Conservation (phyloP, 2,113 vertebrate species). For the Aleadryas rufinucha region DNA sequence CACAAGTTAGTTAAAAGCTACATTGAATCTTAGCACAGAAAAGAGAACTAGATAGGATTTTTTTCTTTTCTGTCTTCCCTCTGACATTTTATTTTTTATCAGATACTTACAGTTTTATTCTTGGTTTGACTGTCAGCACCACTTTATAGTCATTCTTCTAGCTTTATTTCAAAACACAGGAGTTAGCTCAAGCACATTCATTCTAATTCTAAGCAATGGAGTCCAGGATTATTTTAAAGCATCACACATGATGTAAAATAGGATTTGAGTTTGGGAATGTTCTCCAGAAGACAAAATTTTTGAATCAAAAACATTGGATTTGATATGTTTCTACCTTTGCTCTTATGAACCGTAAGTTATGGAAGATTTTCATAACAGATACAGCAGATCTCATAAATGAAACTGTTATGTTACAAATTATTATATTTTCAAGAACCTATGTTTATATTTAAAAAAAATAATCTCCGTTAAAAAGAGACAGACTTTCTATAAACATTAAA, state of each 20-base stretch:
- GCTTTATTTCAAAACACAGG: not conserved
- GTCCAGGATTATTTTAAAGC: not conserved
- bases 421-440: slow-evolving; percentile 50
- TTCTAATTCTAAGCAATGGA: not conserved
- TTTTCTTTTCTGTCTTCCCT: not conserved
- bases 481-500: not conserved
- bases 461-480: not conserved
- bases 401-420: slow-evolving; percentile 45
- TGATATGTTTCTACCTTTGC: slow-evolving; percentile 38
- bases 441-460: not conserved
- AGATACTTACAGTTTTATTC: not conserved
- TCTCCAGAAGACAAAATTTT: slow-evolving; percentile 45
- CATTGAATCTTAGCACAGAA: not conserved
- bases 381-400: slow-evolving; percentile 53
- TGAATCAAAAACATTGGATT: slow-evolving; percentile 57
- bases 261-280: slow-evolving; percentile 34
- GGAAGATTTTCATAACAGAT: slow-evolving; percentile 46
- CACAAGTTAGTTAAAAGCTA: slow-evolving; percentile 55
- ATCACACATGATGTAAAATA: not conserved
- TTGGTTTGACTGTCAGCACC: slow-evolving; percentile 6
- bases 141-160: not conserved
- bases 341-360: slow-evolving; percentile 44
- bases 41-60: not conserved
- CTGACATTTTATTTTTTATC: not conserved
- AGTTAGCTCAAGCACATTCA: not conserved